Percentiles rank a stretch among this genome's conserved stretches.
phyloP scores from a whole-genome alignment of 1,140 invertebrate species.

The Neoseiulus cucumeris region DNA sequence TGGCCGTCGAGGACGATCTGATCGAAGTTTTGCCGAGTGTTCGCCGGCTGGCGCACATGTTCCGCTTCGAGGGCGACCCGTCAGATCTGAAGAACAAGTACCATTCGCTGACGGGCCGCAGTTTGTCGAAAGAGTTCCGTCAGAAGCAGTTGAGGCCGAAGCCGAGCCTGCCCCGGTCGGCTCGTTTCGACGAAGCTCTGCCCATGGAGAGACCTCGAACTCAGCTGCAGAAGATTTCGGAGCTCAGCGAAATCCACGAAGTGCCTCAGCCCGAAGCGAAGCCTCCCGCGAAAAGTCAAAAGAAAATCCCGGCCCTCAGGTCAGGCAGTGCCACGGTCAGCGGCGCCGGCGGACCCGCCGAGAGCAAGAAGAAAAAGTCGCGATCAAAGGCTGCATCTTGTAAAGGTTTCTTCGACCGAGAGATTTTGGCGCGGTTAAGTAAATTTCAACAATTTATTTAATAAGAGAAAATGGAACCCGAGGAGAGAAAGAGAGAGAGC shows the following conservation, averaged over 20 bases:
- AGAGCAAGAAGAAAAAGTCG: not conserved
- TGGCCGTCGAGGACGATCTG: not conserved
- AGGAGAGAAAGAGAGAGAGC: too few species aligned
- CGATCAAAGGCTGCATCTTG: not conserved
- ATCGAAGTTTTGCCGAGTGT: conserved; percentile 1
- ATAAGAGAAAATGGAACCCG: not conserved
- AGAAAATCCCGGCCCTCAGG: too few species aligned
- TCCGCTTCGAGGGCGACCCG: not conserved
- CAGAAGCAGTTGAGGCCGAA: not conserved
- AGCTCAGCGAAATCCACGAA: too few species aligned
- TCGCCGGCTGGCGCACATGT: not conserved
- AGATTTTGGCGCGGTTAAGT: conserved; percentile 1
- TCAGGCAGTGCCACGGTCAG: not conserved
- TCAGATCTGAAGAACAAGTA: conserved; percentile 4
- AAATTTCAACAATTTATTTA: conserved; percentile 9
- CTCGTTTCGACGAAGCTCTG: not conserved
- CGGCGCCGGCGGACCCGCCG: not conserved
- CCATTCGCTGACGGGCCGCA: not conserved
- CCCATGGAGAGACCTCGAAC: too few species aligned
- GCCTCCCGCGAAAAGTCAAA: too few species aligned
- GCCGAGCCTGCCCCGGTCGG: not conserved
- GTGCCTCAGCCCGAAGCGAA: too few species aligned
- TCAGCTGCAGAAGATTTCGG: too few species aligned
- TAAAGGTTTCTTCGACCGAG: conserved; percentile 3
- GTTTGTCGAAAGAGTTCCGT: conserved; percentile 2